These are phyloP conservation scores for Corythoichthys haematopterus DNA, from an alignment of 2,113 vertebrate genomes.

Conservation along the genomic window DNA sequence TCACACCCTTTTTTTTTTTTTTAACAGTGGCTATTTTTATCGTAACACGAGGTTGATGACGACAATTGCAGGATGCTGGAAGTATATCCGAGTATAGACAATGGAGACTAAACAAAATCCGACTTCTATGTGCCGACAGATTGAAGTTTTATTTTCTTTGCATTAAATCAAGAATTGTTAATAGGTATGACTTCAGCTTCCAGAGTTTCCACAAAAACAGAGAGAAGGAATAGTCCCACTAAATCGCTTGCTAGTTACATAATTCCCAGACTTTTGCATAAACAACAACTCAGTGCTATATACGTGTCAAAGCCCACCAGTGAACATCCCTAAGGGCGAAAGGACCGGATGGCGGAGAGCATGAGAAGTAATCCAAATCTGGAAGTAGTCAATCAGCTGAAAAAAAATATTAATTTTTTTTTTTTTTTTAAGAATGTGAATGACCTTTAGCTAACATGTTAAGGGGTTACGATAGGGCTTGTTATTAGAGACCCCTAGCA, in stretches of 20 bases:
- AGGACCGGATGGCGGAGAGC: slow-evolving; percentile 19
- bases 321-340: slow-evolving; percentile 8
- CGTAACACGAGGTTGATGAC: slow-evolving; percentile 5
- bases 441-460: slow-evolving; percentile 3
- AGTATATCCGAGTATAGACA: slow-evolving; percentile 30
- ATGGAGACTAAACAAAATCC: slow-evolving; percentile 43
- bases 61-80: slow-evolving; percentile 37
- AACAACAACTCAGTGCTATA: slow-evolving; percentile 33
- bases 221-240: slow-evolving; percentile 35
- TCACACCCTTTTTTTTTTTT: too few relatives aligned
- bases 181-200: slow-evolving; percentile 40
- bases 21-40: not conserved
- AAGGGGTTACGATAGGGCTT: slow-evolving; percentile 7
- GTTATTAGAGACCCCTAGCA: slow-evolving; percentile 18
- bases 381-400: slow-evolving; percentile 12
- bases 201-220: slow-evolving; percentile 51
- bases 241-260: slow-evolving; percentile 33
- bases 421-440: slow-evolving; percentile 2
- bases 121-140: slow-evolving; percentile 14
- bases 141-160: slow-evolving; percentile 30
- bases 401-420: slow-evolving; percentile 12
- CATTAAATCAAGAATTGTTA: slow-evolving; percentile 49
- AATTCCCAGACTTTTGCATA: slow-evolving; percentile 42
- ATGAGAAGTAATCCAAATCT: slow-evolving; percentile 27
- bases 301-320: slow-evolving; percentile 14